A percentile compares a stretch with the other conserved stretches of the same genome.
These are phyloP conservation scores for Coendou prehensilis DNA, from an alignment of 2,797 vertebrate species.

Conservation along the genomic window DNA sequence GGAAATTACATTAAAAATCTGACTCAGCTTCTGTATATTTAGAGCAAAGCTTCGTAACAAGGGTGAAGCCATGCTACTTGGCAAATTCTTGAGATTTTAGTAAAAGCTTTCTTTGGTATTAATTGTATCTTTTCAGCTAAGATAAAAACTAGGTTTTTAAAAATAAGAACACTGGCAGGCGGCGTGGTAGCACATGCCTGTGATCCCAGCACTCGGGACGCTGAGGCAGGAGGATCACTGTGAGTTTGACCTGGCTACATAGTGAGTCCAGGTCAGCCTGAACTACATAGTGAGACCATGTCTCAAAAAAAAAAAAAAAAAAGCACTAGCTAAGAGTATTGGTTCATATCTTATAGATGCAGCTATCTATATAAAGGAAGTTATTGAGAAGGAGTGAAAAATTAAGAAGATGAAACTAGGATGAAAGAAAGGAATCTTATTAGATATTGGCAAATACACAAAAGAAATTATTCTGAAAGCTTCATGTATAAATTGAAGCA, in stretches of 20 bases:
- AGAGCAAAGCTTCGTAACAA: slow-evolving; percentile 61
- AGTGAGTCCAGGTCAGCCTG: not conserved
- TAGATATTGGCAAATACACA: slow-evolving; percentile 59
- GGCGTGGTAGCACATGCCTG: not conserved
- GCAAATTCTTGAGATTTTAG: slow-evolving; percentile 33
- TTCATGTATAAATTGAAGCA: slow-evolving; percentile 57
- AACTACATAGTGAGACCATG: not conserved
- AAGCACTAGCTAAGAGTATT: not conserved
- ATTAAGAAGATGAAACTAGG: slow-evolving; percentile 38
- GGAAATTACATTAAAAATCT: slow-evolving; percentile 65
- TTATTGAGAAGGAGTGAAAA: slow-evolving; percentile 64
- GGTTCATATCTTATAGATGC: slow-evolving; percentile 38
- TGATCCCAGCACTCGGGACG: not conserved
- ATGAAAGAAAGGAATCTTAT: slow-evolving; percentile 59
- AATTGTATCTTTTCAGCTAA: slow-evolving; percentile 68
- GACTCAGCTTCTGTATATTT: slow-evolving; percentile 66
- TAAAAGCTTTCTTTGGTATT: slow-evolving; percentile 58
- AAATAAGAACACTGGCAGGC: not conserved
- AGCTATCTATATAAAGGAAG: slow-evolving; percentile 38
- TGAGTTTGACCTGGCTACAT: not conserved
- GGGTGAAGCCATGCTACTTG: not conserved
- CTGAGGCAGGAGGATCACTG: not conserved
- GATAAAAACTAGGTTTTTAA: slow-evolving; percentile 39
- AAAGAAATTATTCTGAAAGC: slow-evolving; percentile 55
- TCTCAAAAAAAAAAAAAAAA: too few species aligned